Percentiles rank a stretch among this genome's conserved stretches.
Conservation (phyloP, 2,113 vertebrate species). For the Rhinopomastus cyanomelas region DNA sequence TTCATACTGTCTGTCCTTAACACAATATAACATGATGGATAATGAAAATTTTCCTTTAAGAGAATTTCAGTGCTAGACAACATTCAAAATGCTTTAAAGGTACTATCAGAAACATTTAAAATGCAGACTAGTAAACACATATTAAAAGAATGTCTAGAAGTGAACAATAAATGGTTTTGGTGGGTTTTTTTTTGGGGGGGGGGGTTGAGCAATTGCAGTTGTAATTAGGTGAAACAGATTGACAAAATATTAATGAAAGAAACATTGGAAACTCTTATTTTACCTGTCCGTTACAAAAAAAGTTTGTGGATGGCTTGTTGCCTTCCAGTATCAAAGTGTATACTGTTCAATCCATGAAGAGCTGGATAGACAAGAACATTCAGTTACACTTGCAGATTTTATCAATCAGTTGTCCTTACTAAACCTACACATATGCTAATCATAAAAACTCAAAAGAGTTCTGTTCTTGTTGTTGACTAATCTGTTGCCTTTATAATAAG, state of each 20-base stretch:
- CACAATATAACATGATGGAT: background rate
- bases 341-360: background rate
- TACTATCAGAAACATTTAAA: background rate
- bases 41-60: background rate
- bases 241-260: background rate
- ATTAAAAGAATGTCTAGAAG: background rate
- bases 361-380: background rate
- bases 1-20: background rate
- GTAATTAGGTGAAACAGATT: background rate
- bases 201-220: background rate
- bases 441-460: fast-evolving
- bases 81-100: background rate
- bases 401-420: slow-evolving; percentile 23
- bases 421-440: background rate
- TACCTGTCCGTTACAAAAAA: background rate
- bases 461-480: slow-evolving; percentile 57
- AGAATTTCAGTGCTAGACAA: background rate
- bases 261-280: background rate
- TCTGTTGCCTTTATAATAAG: slow-evolving; percentile 71
- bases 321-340: background rate
- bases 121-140: background rate
- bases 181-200: too few relatives aligned
- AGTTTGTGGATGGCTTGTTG: background rate
- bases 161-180: background rate
- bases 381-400: slow-evolving; percentile 24